These are phyloP conservation scores for Epinotia bilunana DNA, from an alignment of 2,888 invertebrate species.

Conservation along the genomic window DNA sequence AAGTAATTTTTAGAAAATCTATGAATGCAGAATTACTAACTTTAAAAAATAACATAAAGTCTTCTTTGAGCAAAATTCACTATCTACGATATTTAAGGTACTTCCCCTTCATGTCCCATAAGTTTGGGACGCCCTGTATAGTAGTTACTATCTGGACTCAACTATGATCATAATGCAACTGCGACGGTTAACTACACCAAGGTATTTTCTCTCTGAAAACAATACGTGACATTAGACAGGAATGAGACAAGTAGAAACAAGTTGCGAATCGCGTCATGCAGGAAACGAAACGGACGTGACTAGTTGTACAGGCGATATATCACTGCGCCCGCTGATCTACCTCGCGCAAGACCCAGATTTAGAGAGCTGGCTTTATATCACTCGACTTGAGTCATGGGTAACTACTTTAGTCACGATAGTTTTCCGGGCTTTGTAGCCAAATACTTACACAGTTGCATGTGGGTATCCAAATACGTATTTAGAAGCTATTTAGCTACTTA, in stretches of 20 bases:
- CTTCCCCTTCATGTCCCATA: no score
- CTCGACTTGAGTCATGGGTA: background rate
- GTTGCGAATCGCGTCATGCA: slow-evolving; percentile 6
- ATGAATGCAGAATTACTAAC: no score
- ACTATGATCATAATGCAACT: no score
- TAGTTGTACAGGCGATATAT: slow-evolving; percentile 29
- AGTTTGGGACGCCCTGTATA: no score
- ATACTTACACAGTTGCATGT: background rate
- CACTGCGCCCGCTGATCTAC: slow-evolving; percentile 30
- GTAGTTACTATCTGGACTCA: no score
- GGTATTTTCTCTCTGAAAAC: no score
- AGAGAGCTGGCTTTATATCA: slow-evolving; percentile 26
- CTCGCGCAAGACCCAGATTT: slow-evolving; percentile 24
- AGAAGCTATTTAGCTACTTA: background rate
- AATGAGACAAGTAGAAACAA: background rate
- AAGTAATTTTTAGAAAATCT: no score
- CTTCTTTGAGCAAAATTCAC: no score
- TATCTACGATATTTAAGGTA: no score
- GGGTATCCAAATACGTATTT: background rate
- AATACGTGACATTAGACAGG: background rate
- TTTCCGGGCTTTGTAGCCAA: background rate
- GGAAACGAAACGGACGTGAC: slow-evolving; percentile 43
- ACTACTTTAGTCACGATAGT: background rate
- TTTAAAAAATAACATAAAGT: no score
- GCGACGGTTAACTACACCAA: no score